Evolutionary conservation across 2,113 vertebrate species (phyloP).

Genomic region (Scomber japonicus): DNA sequence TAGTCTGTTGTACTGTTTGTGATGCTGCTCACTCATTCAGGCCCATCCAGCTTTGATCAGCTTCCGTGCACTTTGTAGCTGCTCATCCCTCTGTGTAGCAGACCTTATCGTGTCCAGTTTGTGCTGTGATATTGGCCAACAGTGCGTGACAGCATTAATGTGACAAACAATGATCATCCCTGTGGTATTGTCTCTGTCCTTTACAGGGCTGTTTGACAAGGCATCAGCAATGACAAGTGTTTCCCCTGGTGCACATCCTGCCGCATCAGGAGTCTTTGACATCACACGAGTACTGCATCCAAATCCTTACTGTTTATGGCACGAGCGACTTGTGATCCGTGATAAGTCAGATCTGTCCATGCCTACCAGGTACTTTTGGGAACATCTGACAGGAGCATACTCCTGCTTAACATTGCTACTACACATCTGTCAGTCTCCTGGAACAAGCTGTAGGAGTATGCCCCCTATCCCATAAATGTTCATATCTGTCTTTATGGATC

Average conservation of each 20-base stretch:
- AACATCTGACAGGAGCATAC: constrained; percentile 58
- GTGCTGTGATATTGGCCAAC: not conserved
- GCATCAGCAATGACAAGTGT: constrained; percentile 23
- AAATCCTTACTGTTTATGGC: constrained; percentile 58
- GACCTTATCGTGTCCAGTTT: not conserved
- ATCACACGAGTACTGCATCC: constrained; percentile 45
- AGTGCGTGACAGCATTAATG: not conserved
- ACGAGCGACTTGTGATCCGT: constrained; percentile 61
- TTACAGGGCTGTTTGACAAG: constrained; percentile 9
- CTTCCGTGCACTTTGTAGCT: not conserved
- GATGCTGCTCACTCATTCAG: not conserved
- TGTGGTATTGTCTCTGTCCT: not conserved
- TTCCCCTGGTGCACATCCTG: constrained; percentile 1
- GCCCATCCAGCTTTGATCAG: not conserved
- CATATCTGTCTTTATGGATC: not conserved
- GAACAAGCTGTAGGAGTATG: constrained; percentile 38
- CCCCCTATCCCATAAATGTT: constrained; percentile 34
- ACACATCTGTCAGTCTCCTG: not conserved
- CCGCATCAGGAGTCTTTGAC: constrained; percentile 37
- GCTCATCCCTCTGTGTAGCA: not conserved
- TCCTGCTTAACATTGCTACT: constrained; percentile 30
- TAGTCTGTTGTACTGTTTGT: not conserved
- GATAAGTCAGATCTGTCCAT: constrained; percentile 56
- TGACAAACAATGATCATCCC: constrained; percentile 4
- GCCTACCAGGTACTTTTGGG: constrained; percentile 58